Evolutionary conservation across 2,113 vertebrate species (phyloP), one percentile per base, ranked within the genome.

Genomic region (Abramis brama): DNA sequence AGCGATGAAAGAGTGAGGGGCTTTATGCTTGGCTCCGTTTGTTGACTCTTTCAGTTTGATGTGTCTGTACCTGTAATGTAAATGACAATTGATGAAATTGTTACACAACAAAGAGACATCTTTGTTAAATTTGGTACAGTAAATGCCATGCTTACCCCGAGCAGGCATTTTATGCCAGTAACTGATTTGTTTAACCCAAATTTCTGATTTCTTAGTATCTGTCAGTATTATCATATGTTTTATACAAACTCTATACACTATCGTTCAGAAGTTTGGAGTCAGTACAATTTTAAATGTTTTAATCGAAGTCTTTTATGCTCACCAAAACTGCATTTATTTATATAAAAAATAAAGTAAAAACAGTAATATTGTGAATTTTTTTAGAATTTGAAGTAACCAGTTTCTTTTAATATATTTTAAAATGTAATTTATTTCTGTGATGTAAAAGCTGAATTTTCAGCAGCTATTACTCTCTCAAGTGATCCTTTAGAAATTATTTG

Each of bases 1-100:
- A 83, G 10, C 23, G 4, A 47, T 50, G 30, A 82, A 78, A 71
- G 27, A 33, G 57, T 15, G 7, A 79, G 66, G 36, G 15, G 57
- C 23, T 71, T 45, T 55, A 47, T 30, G 39, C 2, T 39, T n/a
- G 13, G 36, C 57, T 79, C 57, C 17, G 27, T 45, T 80, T 86
- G 64, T 59, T 86, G 74, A 79, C 77, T 43, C 39, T 81, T 25
- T 39, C n/a, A 21, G 15, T 81, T 66, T 81, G 60, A 68, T 66
- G 15, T 66, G 57, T 68, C 25, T 68, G 60, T 81, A 47, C 39
- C 43, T 66, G 60, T 66, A 27, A 64, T 80, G 78, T 80, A 64
- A 45, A 64, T 64, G 23, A 45, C 79, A 64, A 64, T 19, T 80
- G 19, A 43, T 19, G 36, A 64, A 64, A 60, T 45, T 62, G 73